A percentile compares a stretch with the other conserved stretches of the same genome.
phyloP scores from a whole-genome alignment of 2,888 invertebrate species.

The Cyclophora punctaria region DNA sequence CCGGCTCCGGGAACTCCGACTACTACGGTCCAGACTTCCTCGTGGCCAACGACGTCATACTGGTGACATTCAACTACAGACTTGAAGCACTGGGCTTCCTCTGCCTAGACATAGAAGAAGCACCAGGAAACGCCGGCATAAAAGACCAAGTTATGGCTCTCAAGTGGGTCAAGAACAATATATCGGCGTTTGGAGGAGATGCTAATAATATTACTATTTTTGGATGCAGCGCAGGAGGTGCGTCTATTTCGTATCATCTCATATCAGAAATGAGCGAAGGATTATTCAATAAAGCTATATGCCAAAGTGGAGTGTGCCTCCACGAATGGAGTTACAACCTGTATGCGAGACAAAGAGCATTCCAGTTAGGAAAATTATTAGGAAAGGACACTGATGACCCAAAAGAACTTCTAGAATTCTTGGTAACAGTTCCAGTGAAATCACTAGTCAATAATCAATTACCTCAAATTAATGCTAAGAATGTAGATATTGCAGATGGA shows the following conservation, averaged over 20 bases:
- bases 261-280: constrained; percentile 59
- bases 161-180: constrained; percentile 63
- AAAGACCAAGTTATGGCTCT: constrained; percentile 70
- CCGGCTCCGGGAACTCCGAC: constrained; percentile 66
- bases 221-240: constrained; percentile 66
- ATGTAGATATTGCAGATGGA: constrained; percentile 45
- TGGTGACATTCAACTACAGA: constrained; percentile 68
- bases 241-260: constrained; percentile 53
- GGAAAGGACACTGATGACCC: constrained; percentile 55
- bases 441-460: constrained; percentile 50
- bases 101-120: constrained; percentile 59
- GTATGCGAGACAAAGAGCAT: constrained; percentile 50
- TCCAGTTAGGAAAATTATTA: constrained; percentile 56
- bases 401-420: constrained; percentile 46
- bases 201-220: constrained; percentile 58
- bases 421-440: constrained; percentile 40
- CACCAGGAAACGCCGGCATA: constrained; percentile 66
- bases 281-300: constrained; percentile 63
- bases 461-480: constrained; percentile 35
- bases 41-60: constrained; percentile 52
- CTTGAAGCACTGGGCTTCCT: constrained; percentile 66
- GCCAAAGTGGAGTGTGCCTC: constrained; percentile 66
- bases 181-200: constrained; percentile 59
- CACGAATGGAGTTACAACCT: constrained; percentile 60
- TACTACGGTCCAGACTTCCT: constrained; percentile 68